Evolutionary conservation across 2,888 invertebrate species (phyloP).

Genomic region (Ectobius pallidus): DNA sequence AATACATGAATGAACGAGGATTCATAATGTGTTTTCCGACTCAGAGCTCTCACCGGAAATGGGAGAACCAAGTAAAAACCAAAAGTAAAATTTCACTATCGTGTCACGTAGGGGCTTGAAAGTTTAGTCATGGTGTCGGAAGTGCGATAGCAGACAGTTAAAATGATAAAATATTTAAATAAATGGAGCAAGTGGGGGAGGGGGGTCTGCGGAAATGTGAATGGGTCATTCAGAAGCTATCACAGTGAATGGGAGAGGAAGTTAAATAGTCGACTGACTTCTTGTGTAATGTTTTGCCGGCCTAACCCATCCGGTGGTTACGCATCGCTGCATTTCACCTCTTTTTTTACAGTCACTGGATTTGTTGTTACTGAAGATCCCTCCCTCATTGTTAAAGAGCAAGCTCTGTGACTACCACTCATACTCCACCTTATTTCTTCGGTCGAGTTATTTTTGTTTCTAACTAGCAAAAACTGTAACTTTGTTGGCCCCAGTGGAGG

Average conservation of each 20-base stretch:
- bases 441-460: background rate
- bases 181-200: background rate
- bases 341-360: slow-evolving; percentile 12
- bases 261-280: background rate
- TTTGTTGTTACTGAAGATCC: background rate
- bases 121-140: too few relatives aligned
- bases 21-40: too few relatives aligned
- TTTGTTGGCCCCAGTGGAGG: slow-evolving; percentile 7
- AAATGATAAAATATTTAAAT: too few relatives aligned
- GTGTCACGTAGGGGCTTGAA: too few relatives aligned
- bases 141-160: too few relatives aligned
- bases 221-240: slow-evolving; percentile 17
- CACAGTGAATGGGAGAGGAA: slow-evolving; percentile 19
- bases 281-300: background rate
- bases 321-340: background rate
- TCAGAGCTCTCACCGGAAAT: too few relatives aligned
- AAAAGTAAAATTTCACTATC: too few relatives aligned
- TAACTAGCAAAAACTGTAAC: slow-evolving; percentile 8
- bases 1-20: too few relatives aligned
- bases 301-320: slow-evolving; percentile 28
- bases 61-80: too few relatives aligned
- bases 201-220: background rate
- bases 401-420: slow-evolving; percentile 7
- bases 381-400: slow-evolving; percentile 19
- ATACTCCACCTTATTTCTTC: background rate